Evolutionary conservation across 1,140 invertebrate genomes (phyloP), one percentile per base, ranked within the genome.

Genomic region (Stegodyphus mimosarum): DNA sequence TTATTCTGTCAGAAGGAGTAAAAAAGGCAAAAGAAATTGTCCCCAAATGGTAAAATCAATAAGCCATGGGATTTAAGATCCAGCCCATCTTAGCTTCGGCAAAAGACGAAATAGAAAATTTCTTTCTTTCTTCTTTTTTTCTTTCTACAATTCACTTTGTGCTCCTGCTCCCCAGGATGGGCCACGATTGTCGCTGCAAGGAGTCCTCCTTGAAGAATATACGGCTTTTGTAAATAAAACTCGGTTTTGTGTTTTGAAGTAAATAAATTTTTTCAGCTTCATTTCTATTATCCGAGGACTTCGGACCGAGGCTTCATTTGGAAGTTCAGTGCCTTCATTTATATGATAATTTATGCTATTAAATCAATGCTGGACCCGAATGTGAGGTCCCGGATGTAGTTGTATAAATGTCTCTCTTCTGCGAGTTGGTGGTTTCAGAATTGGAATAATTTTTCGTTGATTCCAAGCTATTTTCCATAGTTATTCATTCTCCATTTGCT

Each of bases 291-390:
- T 52, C 66, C 70, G 15, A 60, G 15, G 9, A 52, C 66, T 33
- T 17, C 63, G 64, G 60, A 52, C 70, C 33, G 18, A 17, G 77
- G 67, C 51, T 51, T 70, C 64, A 70, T 79, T 79, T 70, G 18
- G 49, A 51, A 18, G 18, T 70, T 9, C 49, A 64, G 78, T 64
- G 72, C 52, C 53, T 81, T 81, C 67, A 60, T 81, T 81, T 81
- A 60, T 81, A 81, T 81, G 78, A 81, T 81, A 81, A 81, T 81
- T 81, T 81, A 81, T 81, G 78, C 78, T 69, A 72, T 72, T 81
- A 81, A 81, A 81, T 81, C 78, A 81, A 81, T 79, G 66, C 51
- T 15, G 50, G 18, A 33, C 33, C 33, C 33, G 33, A 33, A 33
- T 33, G 6, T 2, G 55, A 33, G 13, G 55, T 48, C 52, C n/a